Percentiles rank a stretch among this genome's conserved stretches.
Conservation (phyloP, 2,888 invertebrate species). For the Nasonovia ribisnigri region DNA sequence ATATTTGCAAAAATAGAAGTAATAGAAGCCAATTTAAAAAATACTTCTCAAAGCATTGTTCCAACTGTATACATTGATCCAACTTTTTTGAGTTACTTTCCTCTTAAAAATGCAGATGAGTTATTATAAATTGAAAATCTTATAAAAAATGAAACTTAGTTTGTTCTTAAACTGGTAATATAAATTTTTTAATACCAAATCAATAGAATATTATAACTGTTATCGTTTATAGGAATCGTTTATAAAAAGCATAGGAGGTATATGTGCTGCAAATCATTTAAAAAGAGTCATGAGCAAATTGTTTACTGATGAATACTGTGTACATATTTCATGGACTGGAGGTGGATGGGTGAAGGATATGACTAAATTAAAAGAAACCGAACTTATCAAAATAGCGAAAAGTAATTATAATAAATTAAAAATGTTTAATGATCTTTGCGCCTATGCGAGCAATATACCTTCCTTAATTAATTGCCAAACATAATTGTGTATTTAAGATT, state of each 20-base stretch:
- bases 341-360: not conserved
- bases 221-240: constrained; percentile 11
- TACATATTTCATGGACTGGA: constrained; percentile 1
- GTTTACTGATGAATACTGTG: not conserved
- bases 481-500: not conserved
- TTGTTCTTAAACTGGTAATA: constrained; percentile 2
- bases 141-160: not conserved
- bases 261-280: not conserved
- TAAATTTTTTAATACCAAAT: not conserved
- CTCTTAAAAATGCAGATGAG: not conserved
- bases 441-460: not conserved
- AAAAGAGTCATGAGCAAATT: not conserved
- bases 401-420: not conserved
- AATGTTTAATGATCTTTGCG: not conserved
- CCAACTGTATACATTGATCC: not conserved
- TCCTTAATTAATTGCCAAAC: not conserved
- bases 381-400: not conserved
- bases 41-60: not conserved
- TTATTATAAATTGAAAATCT: not conserved
- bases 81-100: not conserved
- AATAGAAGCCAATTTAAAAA: not conserved
- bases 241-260: not conserved
- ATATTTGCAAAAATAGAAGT: not conserved
- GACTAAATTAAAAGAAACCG: constrained; percentile 27
- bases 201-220: not conserved